These are phyloP conservation scores for Mastomys natalensis DNA, from an alignment of 2,113 vertebrate species.

Conservation along the genomic window DNA sequence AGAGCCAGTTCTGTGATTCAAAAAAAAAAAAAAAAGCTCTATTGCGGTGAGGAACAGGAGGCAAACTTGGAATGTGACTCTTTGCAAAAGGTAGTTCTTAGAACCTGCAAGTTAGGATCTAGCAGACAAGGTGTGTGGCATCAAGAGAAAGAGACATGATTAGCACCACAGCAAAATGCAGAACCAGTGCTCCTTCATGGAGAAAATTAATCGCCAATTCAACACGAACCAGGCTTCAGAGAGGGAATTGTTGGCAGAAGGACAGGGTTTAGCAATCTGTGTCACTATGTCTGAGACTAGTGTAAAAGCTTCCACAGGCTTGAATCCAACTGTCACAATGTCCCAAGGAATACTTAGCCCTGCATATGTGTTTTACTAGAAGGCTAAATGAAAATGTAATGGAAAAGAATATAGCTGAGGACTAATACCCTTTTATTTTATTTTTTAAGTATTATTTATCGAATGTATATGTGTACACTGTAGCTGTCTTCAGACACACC, in stretches of 20 bases:
- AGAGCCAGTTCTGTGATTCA: not conserved
- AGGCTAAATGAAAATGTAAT: not conserved
- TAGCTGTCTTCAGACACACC: too few species aligned
- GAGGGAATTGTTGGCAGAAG: not conserved
- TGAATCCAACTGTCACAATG: accelerated
- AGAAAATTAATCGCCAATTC: not conserved
- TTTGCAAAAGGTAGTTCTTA: not conserved
- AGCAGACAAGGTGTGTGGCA: accelerated
- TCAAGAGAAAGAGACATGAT: not conserved
- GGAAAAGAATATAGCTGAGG: not conserved
- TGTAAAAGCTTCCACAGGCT: accelerated
- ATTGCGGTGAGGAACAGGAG: not conserved
- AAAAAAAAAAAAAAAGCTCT: not conserved
- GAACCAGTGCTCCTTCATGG: not conserved
- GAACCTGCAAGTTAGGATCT: too few species aligned
- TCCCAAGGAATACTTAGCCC: not conserved
- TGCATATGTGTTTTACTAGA: not conserved
- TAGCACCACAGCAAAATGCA: not conserved
- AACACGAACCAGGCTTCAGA: not conserved
- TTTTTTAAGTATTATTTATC: too few species aligned
- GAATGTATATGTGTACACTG: too few species aligned
- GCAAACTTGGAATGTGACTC: not conserved
- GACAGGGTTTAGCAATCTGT: accelerated
- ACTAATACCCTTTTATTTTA: too few species aligned
- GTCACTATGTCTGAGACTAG: too few species aligned